Conservation (phyloP, 2,113 vertebrate genomes). For the Anhinga anhinga region DNA sequence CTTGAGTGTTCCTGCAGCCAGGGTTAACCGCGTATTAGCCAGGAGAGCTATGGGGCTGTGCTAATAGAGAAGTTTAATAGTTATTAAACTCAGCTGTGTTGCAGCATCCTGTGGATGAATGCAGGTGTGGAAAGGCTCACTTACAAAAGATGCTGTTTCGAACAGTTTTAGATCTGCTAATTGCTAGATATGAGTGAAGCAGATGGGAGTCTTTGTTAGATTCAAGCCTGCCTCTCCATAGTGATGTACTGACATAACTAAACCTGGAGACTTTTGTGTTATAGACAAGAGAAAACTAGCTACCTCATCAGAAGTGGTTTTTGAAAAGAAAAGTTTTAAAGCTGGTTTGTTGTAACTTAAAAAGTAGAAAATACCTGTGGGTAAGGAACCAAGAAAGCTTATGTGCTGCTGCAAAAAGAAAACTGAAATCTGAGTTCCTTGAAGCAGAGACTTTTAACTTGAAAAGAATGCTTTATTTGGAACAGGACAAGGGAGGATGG, state of each 20-base stretch:
- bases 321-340: background rate
- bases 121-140: background rate
- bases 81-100: background rate
- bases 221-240: background rate
- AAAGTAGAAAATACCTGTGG: background rate
- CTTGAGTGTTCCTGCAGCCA: background rate
- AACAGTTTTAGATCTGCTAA: background rate
- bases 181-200: background rate
- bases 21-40: background rate
- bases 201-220: background rate
- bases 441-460: background rate
- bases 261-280: background rate
- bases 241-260: background rate
- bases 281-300: background rate
- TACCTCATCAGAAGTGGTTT: background rate
- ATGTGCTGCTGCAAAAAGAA: background rate
- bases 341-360: background rate
- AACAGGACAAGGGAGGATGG: background rate
- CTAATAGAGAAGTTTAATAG: background rate
- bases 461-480: background rate
- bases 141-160: background rate
- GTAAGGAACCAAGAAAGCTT: background rate
- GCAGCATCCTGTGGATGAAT: background rate
- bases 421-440: background rate
- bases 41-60: background rate